A percentile compares a stretch with the other conserved stretches of the same genome.
Conservation (phyloP, 2,113 vertebrate genomes). For the Microtus oregoni region DNA sequence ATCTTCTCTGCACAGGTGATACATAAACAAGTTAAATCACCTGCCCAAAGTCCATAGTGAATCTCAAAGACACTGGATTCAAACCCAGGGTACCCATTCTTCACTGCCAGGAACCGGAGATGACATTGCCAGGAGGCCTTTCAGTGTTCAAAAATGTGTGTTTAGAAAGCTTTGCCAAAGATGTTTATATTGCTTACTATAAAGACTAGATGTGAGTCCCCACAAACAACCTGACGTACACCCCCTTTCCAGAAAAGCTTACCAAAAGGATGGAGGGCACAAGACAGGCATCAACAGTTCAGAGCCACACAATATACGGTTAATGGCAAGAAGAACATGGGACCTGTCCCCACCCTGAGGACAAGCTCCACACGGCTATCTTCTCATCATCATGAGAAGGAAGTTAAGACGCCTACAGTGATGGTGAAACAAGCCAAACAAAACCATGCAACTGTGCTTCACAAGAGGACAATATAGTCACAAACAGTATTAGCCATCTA, state of each 20-base stretch:
- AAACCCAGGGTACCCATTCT: not conserved
- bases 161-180: not conserved
- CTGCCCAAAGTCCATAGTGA: not conserved
- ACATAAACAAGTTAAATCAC: not conserved
- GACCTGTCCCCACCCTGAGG: not conserved
- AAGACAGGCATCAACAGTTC: not conserved
- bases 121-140: not conserved
- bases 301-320: accelerated
- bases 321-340: not conserved
- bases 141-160: not conserved
- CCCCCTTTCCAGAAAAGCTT: not conserved
- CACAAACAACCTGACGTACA: not conserved
- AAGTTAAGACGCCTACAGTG: not conserved
- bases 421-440: not conserved
- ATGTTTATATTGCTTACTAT: not conserved
- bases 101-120: not conserved
- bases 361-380: not conserved
- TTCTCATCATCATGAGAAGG: not conserved
- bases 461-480: not conserved
- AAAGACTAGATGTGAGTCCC: not conserved
- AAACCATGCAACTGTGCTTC: not conserved
- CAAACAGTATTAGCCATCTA: not conserved
- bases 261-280: not conserved
- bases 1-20: not conserved
- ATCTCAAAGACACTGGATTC: not conserved